Conservation (phyloP, 2,113 vertebrate species). For the Eubucco bourcierii region DNA sequence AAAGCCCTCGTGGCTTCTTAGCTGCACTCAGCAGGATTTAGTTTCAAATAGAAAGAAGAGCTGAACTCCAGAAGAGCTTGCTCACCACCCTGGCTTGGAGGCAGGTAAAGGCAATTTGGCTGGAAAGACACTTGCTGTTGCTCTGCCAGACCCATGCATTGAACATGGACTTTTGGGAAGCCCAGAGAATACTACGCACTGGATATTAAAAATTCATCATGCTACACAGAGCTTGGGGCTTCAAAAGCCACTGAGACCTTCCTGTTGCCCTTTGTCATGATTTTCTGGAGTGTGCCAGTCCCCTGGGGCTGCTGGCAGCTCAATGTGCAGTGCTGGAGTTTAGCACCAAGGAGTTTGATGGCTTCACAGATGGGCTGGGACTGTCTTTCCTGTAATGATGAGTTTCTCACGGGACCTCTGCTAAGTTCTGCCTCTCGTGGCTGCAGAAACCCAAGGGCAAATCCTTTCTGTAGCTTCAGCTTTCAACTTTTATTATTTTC, state of each 20-base stretch:
- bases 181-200: background rate
- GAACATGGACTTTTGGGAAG: background rate
- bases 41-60: background rate
- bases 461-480: background rate
- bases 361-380: background rate
- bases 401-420: background rate
- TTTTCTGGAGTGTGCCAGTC: background rate
- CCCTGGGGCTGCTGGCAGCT: background rate
- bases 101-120: rapidly evolving
- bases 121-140: background rate
- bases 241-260: background rate
- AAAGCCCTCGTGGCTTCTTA: background rate
- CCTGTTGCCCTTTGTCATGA: background rate
- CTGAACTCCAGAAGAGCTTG: background rate
- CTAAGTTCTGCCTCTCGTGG: background rate
- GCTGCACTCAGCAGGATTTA: background rate
- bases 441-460: conserved; percentile 13
- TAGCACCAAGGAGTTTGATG: background rate
- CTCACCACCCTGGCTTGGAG: background rate
- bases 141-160: background rate
- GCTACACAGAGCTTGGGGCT: background rate
- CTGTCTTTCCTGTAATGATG: background rate
- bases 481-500: background rate
- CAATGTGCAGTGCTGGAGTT: background rate
- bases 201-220: conserved; percentile 6